Percentiles rank a stretch among this genome's conserved stretches.
phyloP scores from a whole-genome alignment of 2,888 invertebrate genomes.

The Cerastoderma edule region DNA sequence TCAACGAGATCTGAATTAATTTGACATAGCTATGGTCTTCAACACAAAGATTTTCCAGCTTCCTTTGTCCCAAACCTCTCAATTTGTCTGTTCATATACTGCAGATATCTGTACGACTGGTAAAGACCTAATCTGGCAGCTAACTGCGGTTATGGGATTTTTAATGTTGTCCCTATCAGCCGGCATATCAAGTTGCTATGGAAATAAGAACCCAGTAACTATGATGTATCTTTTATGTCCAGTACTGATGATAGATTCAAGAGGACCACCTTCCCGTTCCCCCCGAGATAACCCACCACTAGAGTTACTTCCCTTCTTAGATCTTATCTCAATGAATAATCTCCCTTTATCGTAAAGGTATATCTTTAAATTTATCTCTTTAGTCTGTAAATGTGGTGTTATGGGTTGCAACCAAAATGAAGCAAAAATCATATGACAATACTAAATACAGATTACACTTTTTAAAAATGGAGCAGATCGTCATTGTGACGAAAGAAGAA shows the following conservation, averaged over 20 bases:
- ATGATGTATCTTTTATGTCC: conserved; percentile 23
- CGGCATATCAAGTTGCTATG: conserved; percentile 10
- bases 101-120: too few species aligned
- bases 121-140: conserved; percentile 19
- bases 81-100: too few species aligned
- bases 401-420: too few species aligned
- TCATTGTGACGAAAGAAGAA: conserved; percentile 3
- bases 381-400: too few species aligned
- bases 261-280: conserved; percentile 3
- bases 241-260: conserved; percentile 14
- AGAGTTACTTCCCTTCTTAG: conserved; percentile 14
- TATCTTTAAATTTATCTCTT: conserved; percentile 18
- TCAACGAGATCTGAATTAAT: too few species aligned
- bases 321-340: not conserved
- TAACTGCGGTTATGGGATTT: conserved; percentile 8
- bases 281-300: not conserved
- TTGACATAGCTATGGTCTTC: too few species aligned
- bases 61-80: too few species aligned
- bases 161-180: conserved; percentile 15
- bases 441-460: too few species aligned
- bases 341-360: conserved; percentile 31
- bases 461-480: not conserved
- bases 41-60: too few species aligned
- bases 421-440: too few species aligned
- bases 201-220: conserved; percentile 8